phyloP scores from a whole-genome alignment of 2,113 vertebrate genomes.

The Probosciger aterrimus region DNA sequence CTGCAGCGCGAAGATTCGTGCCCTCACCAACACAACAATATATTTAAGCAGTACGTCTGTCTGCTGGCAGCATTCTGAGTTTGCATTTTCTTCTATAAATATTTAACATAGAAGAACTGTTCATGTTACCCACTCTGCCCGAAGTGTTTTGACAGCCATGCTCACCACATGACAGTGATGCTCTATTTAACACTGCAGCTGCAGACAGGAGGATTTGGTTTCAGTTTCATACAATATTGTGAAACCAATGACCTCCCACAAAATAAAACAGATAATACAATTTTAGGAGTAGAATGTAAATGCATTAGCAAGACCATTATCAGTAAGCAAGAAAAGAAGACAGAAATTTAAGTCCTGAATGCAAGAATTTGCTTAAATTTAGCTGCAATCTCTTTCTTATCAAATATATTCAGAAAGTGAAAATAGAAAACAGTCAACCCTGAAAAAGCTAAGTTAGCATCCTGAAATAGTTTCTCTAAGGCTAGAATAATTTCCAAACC shows the following conservation, averaged over 20 bases:
- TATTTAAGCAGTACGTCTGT: neutral
- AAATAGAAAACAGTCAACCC: neutral
- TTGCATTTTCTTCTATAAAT: slow-evolving; percentile 62
- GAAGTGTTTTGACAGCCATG: slow-evolving; percentile 64
- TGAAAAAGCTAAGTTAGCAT: neutral
- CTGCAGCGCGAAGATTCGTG: fast-evolving
- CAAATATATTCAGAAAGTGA: neutral
- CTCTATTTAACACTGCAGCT: slow-evolving; percentile 63
- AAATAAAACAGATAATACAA: slow-evolving; percentile 17
- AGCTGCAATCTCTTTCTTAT: neutral
- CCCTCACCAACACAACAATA: neutral
- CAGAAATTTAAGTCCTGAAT: neutral
- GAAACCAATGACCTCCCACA: slow-evolving; percentile 26
- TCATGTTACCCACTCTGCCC: slow-evolving; percentile 54
- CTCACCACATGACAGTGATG: slow-evolving; percentile 56
- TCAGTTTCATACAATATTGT: slow-evolving; percentile 46
- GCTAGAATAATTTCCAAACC: neutral
- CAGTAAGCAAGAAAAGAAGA: neutral
- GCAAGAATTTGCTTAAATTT: neutral
- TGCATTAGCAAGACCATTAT: neutral
- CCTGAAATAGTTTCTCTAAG: neutral
- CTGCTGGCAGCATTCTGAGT: slow-evolving; percentile 42
- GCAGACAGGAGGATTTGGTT: slow-evolving; percentile 47
- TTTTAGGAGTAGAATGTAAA: slow-evolving; percentile 25
- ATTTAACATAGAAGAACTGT: slow-evolving; percentile 54